phyloP scores from a whole-genome alignment of 2,797 vertebrate species.

The Sardinella longiceps region DNA sequence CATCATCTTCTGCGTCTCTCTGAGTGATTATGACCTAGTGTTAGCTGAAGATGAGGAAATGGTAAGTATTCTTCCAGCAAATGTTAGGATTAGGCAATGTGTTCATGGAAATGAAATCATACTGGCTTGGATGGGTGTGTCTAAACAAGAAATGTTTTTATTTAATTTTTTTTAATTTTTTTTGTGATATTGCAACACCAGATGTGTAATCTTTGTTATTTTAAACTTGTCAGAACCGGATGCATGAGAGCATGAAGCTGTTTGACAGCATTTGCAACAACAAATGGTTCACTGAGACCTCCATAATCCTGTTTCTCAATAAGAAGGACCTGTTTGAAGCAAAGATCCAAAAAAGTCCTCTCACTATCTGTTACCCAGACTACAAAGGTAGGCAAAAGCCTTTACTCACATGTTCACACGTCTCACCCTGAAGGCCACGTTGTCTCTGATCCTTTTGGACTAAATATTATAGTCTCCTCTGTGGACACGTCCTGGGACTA shows the following conservation, averaged over 20 bases:
- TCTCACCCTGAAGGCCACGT: too few species aligned
- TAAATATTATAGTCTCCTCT: too few species aligned
- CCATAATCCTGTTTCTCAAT: slow-evolving; percentile 98
- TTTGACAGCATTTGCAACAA: slow-evolving; percentile 99
- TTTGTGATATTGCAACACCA: not conserved
- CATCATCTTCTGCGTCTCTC: slow-evolving; percentile 97
- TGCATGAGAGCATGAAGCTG: slow-evolving; percentile 99
- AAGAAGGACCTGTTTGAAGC: slow-evolving; percentile 99
- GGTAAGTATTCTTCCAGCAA: slow-evolving; percentile 65
- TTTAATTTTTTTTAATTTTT: too few species aligned
- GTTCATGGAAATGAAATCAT: not conserved
- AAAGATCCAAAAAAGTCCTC: slow-evolving; percentile 95
- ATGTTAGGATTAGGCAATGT: not conserved
- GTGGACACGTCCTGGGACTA: too few species aligned
- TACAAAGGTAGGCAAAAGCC: slow-evolving; percentile 83
- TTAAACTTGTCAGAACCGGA: slow-evolving; percentile 86
- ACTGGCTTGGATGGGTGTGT: not conserved
- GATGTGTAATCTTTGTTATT: not conserved
- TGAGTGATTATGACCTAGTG: slow-evolving; percentile 97
- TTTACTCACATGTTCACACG: not conserved
- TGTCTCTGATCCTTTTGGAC: too few species aligned
- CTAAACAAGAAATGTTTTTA: not conserved
- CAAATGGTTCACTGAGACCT: slow-evolving; percentile 99
- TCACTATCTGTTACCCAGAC: slow-evolving; percentile 97
- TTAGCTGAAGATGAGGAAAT: slow-evolving; percentile 99